A percentile compares a stretch with the other conserved stretches of the same genome.
These are phyloP conservation scores for Hyla sarda DNA, from an alignment of 2,113 vertebrate species.

Conservation along the genomic window DNA sequence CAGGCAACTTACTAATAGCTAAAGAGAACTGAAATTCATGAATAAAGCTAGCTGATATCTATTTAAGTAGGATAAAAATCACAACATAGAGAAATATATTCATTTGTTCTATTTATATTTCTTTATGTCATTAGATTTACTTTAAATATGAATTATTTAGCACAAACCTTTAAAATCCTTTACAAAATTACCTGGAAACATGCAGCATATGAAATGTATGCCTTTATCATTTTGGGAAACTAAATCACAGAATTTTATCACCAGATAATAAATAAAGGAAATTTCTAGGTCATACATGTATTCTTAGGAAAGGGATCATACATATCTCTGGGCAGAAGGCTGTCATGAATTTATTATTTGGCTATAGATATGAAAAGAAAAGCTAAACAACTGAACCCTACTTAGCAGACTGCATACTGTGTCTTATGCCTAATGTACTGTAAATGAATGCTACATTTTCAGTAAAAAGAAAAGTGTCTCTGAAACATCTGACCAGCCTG, in stretches of 20 bases:
- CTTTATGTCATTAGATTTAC: background rate
- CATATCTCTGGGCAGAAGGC: background rate
- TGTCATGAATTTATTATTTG: background rate
- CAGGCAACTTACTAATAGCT: background rate
- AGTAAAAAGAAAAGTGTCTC: background rate
- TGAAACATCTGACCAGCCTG: background rate
- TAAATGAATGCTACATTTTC: conserved; percentile 2
- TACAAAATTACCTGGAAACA: background rate
- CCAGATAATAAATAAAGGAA: background rate
- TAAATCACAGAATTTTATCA: background rate
- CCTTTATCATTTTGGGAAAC: background rate
- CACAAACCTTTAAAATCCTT: background rate
- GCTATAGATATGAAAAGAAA: background rate
- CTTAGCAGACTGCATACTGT: background rate
- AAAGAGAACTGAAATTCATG: background rate
- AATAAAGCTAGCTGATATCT: no score
- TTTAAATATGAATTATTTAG: background rate
- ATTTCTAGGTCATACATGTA: background rate
- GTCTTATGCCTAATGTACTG: background rate
- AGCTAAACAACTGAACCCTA: background rate
- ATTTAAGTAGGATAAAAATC: background rate
- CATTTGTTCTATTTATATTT: background rate
- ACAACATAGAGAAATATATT: background rate
- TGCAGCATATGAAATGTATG: background rate
- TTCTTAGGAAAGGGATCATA: no score